phyloP scores from a whole-genome alignment of 23 tunicate genomes.

The Pegea sp. region DNA sequence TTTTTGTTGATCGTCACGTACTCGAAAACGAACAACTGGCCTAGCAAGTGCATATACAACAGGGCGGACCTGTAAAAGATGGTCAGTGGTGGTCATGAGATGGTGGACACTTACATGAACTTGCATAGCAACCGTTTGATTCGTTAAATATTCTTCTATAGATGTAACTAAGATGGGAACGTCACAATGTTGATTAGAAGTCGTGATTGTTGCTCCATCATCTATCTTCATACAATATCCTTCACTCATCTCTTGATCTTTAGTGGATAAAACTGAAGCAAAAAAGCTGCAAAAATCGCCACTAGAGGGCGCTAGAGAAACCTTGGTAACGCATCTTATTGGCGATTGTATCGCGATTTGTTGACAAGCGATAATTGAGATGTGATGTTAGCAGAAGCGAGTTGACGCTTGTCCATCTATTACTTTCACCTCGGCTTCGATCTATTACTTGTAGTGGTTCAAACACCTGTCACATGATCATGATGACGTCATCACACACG shows the following conservation, averaged over 20 bases:
- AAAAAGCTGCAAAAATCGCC: background rate
- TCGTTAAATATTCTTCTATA: conserved; percentile 35
- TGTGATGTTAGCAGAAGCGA: conserved; percentile 42
- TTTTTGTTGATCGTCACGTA: conserved; percentile 8
- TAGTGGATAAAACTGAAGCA: background rate
- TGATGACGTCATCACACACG: no score
- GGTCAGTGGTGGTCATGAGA: background rate
- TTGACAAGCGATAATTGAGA: conserved; percentile 10
- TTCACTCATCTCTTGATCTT: background rate
- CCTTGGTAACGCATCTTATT: conserved; percentile 22
- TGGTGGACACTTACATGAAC: conserved; percentile 15
- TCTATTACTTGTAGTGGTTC: conserved; percentile 14
- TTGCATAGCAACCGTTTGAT: conserved; percentile 50
- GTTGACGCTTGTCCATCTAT: conserved; percentile 37
- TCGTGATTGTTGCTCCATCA: conserved; percentile 10
- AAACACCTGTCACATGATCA: conserved; percentile 7
- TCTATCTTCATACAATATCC: conserved; percentile 7
- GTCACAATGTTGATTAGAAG: conserved; percentile 36
- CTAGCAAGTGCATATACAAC: conserved; percentile 41
- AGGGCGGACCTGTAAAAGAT: conserved; percentile 13
- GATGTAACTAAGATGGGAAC: conserved; percentile 45
- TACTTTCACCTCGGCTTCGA: background rate
- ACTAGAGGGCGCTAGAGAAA: background rate
- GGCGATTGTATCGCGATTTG: conserved; percentile 62
- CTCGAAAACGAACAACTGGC: conserved; percentile 15